Conservation (phyloP, 2,113 vertebrate species). For the Herpailurus yagouaroundi region DNA sequence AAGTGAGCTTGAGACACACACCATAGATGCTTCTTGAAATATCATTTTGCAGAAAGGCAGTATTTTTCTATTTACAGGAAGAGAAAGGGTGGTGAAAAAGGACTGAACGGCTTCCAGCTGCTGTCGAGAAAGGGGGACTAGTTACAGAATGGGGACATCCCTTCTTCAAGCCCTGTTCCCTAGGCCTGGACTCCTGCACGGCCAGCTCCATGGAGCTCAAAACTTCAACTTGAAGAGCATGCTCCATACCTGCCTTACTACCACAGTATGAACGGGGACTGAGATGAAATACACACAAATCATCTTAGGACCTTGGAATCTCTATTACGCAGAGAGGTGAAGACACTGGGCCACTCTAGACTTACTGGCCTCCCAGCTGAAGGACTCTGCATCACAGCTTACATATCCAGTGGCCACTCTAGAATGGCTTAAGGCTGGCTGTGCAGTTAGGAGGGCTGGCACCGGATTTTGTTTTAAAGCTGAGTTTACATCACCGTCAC, state of each 20-base stretch:
- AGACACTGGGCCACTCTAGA: neutral
- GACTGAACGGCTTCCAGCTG: neutral
- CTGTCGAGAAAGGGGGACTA: neutral
- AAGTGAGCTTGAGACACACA: neutral
- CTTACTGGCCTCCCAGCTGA: neutral
- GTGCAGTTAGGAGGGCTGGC: neutral
- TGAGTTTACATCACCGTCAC: neutral
- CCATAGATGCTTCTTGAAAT: neutral
- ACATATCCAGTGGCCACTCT: neutral
- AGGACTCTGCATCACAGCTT: neutral
- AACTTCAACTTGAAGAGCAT: neutral
- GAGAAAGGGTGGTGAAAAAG: neutral
- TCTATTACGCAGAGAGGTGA: neutral
- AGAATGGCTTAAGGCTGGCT: neutral
- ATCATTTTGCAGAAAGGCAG: neutral
- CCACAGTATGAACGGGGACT: neutral
- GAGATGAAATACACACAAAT: neutral
- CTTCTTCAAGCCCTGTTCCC: neutral
- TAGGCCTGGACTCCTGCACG: neutral
- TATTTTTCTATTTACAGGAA: neutral
- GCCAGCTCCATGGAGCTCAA: neutral
- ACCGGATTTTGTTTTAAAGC: neutral
- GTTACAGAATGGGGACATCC: neutral
- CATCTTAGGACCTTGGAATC: neutral
- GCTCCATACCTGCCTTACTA: neutral